Percentiles rank a stretch among this genome's conserved stretches.
phyloP scores from a whole-genome alignment of 2,888 invertebrate genomes.

The Phrixothrix hirtus region DNA sequence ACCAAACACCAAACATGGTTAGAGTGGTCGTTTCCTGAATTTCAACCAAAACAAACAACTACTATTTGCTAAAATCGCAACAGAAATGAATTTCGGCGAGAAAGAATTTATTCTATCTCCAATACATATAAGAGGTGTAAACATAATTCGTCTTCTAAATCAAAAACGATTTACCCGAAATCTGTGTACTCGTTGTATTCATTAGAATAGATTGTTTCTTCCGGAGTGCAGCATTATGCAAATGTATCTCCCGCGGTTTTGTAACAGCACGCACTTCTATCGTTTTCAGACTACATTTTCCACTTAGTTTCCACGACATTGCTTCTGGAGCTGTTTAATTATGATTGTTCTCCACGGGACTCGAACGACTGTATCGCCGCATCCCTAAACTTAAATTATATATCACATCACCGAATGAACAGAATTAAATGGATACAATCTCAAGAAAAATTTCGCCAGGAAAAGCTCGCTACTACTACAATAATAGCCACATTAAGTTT shows the following conservation, averaged over 20 bases:
- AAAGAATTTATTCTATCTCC: background rate
- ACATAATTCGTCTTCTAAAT: conserved; percentile 13
- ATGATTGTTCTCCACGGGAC: conserved; percentile 48
- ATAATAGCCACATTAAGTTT: conserved; percentile 39
- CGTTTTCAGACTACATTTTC: conserved; percentile 38
- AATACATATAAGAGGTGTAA: conserved; percentile 1
- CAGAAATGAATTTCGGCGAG: conserved; percentile 26
- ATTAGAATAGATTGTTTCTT: conserved; percentile 33
- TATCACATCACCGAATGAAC: conserved; percentile 34
- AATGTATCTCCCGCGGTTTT: conserved; percentile 47
- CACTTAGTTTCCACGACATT: conserved; percentile 47
- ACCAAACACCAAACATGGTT: conserved; percentile 55
- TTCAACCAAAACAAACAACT: conserved; percentile 43
- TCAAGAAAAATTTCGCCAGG: conserved; percentile 25
- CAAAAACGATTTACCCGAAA: conserved; percentile 14
- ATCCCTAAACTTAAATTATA: conserved; percentile 40
- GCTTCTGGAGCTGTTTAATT: conserved; percentile 48
- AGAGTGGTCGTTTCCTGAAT: conserved; percentile 49
- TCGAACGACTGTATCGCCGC: conserved; percentile 41
- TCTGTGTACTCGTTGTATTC: conserved; percentile 24
- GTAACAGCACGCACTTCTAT: conserved; percentile 43
- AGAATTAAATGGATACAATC: conserved; percentile 36
- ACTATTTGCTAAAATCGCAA: conserved; percentile 32
- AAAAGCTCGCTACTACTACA: conserved; percentile 20
- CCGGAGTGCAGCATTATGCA: conserved; percentile 47